phyloP scores from a whole-genome alignment of 2,113 vertebrate genomes.

The Sander vitreus region DNA sequence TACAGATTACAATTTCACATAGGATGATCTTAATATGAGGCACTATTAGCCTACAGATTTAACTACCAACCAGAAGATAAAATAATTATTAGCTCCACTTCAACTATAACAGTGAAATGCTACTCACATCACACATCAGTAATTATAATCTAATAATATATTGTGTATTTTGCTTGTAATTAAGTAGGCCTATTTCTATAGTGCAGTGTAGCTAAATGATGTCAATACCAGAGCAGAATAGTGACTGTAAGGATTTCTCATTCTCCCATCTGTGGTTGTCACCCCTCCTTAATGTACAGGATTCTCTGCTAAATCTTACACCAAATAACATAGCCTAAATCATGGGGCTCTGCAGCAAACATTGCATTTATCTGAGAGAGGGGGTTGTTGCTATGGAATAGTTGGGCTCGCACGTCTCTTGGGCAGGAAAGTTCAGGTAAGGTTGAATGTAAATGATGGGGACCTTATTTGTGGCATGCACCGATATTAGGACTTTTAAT shows the following conservation, averaged over 20 bases:
- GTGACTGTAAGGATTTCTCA: slow-evolving; percentile 6
- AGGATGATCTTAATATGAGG: not conserved
- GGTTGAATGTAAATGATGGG: not conserved
- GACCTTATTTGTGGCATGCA: not conserved
- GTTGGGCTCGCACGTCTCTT: not conserved
- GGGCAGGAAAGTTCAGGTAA: slow-evolving; percentile 2
- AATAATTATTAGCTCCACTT: not conserved
- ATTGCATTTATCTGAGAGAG: not conserved
- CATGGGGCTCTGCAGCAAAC: slow-evolving; percentile 29
- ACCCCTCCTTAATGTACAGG: slow-evolving; percentile 10
- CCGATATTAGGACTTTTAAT: not conserved
- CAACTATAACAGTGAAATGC: not conserved
- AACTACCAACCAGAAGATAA: not conserved
- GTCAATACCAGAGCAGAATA: not conserved
- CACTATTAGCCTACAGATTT: not conserved
- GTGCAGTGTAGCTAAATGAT: not conserved
- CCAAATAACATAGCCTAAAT: not conserved
- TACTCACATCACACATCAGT: not conserved
- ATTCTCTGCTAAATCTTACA: slow-evolving; percentile 10
- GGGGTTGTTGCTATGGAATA: not conserved
- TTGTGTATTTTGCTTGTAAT: not conserved
- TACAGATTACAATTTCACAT: not conserved
- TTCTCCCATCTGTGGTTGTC: not conserved
- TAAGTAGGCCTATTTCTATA: not conserved
- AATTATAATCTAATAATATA: not conserved